Percentiles rank a stretch among this genome's conserved stretches.
phyloP scores from a whole-genome alignment of 2,888 invertebrate species.

The Ypsolopha sequella region DNA sequence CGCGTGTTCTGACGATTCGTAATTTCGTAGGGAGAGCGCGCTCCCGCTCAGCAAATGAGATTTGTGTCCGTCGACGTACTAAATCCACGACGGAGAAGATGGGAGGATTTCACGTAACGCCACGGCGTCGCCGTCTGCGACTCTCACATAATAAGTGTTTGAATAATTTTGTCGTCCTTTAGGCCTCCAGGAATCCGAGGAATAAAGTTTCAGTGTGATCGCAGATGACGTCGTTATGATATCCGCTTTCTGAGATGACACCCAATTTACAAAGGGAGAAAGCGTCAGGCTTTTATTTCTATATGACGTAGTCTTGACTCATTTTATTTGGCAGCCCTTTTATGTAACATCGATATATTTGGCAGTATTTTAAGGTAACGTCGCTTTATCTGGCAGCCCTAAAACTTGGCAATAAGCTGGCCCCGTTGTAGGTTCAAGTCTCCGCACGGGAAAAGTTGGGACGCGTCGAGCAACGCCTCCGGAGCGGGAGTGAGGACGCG shows the following conservation, averaged over 20 bases:
- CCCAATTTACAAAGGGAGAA: background rate
- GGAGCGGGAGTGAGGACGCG: slow-evolving; percentile 5
- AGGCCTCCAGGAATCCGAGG: background rate
- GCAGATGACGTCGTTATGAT: slow-evolving; percentile 2
- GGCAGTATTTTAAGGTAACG: too few relatives aligned
- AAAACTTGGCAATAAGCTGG: slow-evolving; percentile 11
- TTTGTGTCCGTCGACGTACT: slow-evolving; percentile 19
- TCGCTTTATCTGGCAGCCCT: slow-evolving; percentile 12
- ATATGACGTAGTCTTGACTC: too few relatives aligned
- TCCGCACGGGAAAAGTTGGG: slow-evolving; percentile 14
- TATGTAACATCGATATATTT: too few relatives aligned
- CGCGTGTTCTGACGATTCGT: slow-evolving; percentile 32
- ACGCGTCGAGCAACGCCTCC: background rate
- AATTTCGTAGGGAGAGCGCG: slow-evolving; percentile 28
- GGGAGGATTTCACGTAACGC: slow-evolving; percentile 5
- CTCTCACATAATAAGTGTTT: slow-evolving; percentile 1
- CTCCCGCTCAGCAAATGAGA: slow-evolving; percentile 26
- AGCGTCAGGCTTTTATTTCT: too few relatives aligned
- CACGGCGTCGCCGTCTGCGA: background rate
- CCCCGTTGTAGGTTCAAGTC: background rate
- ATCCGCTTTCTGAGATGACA: background rate
- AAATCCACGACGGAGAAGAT: background rate
- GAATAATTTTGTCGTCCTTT: slow-evolving; percentile 7
- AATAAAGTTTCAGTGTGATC: background rate
- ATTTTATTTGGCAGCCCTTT: too few relatives aligned